Evolutionary conservation across 2,113 vertebrate genomes (phyloP), one percentile per base, ranked within the genome.

Genomic region (Istiophorus platypterus): DNA sequence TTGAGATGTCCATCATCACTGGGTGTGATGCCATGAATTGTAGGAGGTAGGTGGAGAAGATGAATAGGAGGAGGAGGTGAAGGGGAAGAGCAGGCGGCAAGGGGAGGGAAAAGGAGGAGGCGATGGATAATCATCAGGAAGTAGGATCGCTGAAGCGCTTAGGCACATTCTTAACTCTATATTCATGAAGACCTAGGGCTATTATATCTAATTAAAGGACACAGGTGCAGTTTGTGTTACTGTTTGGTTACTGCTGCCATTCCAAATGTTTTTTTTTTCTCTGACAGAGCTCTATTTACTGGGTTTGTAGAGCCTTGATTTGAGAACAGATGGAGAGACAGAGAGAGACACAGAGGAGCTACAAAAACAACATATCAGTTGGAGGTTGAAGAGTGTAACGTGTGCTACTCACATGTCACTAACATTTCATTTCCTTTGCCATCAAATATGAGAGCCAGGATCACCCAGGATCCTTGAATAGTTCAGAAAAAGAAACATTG

Each of bases 341-440:
- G 41, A 47, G 47, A 39, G 41, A 67, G 31, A 63, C 39, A 56
- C 37, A 68, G 59, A 51, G 18, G 29, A 75, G 58, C 4, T 26
- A 51, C 70, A 88, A 73, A 85, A 81, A 78, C 71, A 88, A 78
- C 71, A 76, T 34, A 67, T 83, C 78, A 77, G 27, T 82, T 34
- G 26, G 42, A 81, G 80, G 51, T 20, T 26, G 54, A 80, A 59
- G n/a, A 31, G 65, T 47, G 51, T 73, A 87, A 88, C 85, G 24
- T 29, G 41, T 49, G 76, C 72, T 54, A 15, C 85, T 85, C 84
- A 12, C 54, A 71, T 88, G 78, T 78, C 82, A 73, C 77, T 39
- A 83, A 88, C 87, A 82, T 70, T 90, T 92, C 84, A 71, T 87
- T 92, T 88, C 87, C 80, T 85, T 82, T 85, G 71, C 78, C 73